These are phyloP conservation scores for Peromyscus californicus DNA, from an alignment of 2,113 vertebrate genomes.

Conservation along the genomic window DNA sequence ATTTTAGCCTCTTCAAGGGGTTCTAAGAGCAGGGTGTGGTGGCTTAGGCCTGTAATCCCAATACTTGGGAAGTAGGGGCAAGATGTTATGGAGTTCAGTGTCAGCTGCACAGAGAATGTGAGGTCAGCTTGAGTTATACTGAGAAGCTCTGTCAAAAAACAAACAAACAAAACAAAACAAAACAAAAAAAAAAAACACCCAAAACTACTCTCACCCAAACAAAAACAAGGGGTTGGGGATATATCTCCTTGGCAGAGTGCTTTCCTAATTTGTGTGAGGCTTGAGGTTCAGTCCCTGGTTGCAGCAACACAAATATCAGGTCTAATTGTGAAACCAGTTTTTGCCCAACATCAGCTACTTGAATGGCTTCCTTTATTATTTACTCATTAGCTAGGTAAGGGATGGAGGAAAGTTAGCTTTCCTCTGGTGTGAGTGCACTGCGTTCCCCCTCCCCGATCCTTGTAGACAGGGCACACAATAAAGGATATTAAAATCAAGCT, in stretches of 20 bases:
- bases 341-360: not conserved
- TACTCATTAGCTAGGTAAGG: not conserved
- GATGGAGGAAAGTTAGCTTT: conserved; percentile 13
- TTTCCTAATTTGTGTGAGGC: not conserved
- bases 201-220: not conserved
- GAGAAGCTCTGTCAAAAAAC: not conserved
- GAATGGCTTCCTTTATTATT: not conserved
- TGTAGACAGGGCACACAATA: conserved; percentile 30
- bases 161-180: too few species aligned
- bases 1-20: conserved; percentile 5
- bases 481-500: conserved; percentile 4
- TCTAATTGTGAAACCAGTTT: not conserved
- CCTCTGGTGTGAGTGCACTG: not conserved
- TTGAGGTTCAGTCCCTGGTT: not conserved
- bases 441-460: not conserved
- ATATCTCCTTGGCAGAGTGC: not conserved
- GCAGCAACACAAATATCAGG: not conserved
- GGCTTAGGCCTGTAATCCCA: not conserved
- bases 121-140: not conserved
- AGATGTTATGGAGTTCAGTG: not conserved
- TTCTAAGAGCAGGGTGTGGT: not conserved
- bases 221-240: not conserved
- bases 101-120: not conserved
- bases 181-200: not conserved
- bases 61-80: not conserved